Conservation (phyloP, 2,113 vertebrate species). For the Spilogale gracilis region DNA sequence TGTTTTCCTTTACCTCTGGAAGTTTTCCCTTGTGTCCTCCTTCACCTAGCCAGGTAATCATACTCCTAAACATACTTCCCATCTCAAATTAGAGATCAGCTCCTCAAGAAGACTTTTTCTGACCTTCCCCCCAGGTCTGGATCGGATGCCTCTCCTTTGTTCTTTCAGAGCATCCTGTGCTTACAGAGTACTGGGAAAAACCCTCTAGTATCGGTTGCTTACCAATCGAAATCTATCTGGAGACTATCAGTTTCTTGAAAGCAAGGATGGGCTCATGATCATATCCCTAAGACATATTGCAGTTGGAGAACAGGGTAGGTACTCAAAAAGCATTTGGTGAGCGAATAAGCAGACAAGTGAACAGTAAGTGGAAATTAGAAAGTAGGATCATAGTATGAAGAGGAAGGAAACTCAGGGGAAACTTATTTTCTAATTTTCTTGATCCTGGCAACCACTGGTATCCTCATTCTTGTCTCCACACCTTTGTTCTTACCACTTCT, state of each 20-base stretch:
- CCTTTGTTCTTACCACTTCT: slow-evolving; percentile 39
- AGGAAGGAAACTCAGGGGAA: not conserved
- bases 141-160: not conserved
- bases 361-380: not conserved
- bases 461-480: not conserved
- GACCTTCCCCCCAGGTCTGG: not conserved
- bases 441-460: not conserved
- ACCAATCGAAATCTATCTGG: not conserved
- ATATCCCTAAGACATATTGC: not conserved
- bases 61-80: not conserved
- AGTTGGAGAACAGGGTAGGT: not conserved
- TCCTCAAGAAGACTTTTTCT: not conserved
- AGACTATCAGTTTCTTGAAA: not conserved
- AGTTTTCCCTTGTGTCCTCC: not conserved
- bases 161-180: not conserved
- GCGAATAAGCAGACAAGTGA: not conserved
- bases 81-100: not conserved
- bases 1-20: not conserved
- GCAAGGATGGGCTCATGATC: not conserved
- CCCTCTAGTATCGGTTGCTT: not conserved
- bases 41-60: not conserved
- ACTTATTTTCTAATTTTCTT: not conserved
- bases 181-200: not conserved
- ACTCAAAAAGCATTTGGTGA: not conserved
- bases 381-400: not conserved